These are phyloP conservation scores for Chelonus formosanus DNA, from an alignment of 2,888 invertebrate species.

Conservation along the genomic window DNA sequence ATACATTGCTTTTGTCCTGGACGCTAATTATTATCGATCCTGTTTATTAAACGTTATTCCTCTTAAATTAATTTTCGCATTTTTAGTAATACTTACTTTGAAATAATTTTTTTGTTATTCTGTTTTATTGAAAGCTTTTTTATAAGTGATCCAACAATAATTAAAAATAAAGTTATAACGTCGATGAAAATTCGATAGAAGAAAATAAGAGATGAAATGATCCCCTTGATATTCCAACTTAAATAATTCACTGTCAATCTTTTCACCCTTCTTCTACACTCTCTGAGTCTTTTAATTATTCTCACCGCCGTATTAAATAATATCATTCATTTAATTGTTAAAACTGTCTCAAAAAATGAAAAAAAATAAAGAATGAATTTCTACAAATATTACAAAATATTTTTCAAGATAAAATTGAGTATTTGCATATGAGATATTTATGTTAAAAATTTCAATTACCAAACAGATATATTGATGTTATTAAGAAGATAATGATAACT, in stretches of 20 bases:
- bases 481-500: not conserved
- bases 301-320: constrained; percentile 54
- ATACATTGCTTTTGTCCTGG: constrained; percentile 11
- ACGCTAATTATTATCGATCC: constrained; percentile 18
- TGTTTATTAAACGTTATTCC: not conserved
- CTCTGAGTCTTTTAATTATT: constrained; percentile 58
- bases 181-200: constrained; percentile 20
- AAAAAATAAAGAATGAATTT: not conserved
- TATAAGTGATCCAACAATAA: constrained; percentile 1
- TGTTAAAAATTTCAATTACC: too few relatives aligned
- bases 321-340: constrained; percentile 60
- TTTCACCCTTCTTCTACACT: constrained; percentile 54
- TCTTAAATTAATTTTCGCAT: too few relatives aligned
- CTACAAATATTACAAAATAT: too few relatives aligned
- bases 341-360: constrained; percentile 24
- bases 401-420: too few relatives aligned
- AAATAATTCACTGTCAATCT: constrained; percentile 64
- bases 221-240: constrained; percentile 57
- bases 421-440: too few relatives aligned
- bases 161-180: not conserved
- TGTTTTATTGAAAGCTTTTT: too few relatives aligned
- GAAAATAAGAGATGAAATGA: constrained; percentile 24
- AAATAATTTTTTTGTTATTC: too few relatives aligned
- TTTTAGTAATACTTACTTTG: too few relatives aligned
- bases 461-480: too few relatives aligned